These are phyloP conservation scores for Otocyon megalotis DNA, from an alignment of 2,113 vertebrate genomes.

Conservation along the genomic window DNA sequence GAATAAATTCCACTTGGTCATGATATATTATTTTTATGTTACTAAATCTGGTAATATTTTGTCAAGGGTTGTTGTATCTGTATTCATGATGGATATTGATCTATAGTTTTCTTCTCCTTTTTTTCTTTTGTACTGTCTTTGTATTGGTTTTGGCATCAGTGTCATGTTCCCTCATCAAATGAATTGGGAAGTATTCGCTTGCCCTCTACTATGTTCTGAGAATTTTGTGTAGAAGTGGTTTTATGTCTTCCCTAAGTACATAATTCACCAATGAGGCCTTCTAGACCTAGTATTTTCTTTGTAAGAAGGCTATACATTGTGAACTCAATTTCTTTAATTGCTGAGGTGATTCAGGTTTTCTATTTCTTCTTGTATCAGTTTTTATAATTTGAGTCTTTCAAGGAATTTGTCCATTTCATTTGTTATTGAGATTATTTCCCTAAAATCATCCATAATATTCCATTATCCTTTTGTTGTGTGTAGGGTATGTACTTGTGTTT, in stretches of 20 bases:
- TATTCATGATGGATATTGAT: not conserved
- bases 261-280: constrained; percentile 31
- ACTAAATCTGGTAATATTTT: constrained; percentile 21
- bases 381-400: constrained; percentile 47
- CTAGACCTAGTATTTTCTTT: not conserved
- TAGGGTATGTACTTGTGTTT: constrained; percentile 10
- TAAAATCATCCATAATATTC: not conserved
- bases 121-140: not conserved
- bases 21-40: not conserved
- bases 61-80: not conserved
- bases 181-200: not conserved
- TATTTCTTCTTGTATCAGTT: not conserved
- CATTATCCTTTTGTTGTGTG: not conserved
- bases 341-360: constrained; percentile 16
- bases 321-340: constrained; percentile 43
- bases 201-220: not conserved
- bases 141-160: constrained; percentile 16
- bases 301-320: not conserved
- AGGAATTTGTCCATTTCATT: constrained; percentile 34
- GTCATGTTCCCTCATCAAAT: not conserved
- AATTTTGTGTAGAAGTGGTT: not conserved
- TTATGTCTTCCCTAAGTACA: not conserved
- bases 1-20: not conserved
- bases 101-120: not conserved
- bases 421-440: constrained; percentile 30